Base-by-base conservation (phyloP, 2,888 invertebrate genomes). In the Orthosia incerta region DNA sequence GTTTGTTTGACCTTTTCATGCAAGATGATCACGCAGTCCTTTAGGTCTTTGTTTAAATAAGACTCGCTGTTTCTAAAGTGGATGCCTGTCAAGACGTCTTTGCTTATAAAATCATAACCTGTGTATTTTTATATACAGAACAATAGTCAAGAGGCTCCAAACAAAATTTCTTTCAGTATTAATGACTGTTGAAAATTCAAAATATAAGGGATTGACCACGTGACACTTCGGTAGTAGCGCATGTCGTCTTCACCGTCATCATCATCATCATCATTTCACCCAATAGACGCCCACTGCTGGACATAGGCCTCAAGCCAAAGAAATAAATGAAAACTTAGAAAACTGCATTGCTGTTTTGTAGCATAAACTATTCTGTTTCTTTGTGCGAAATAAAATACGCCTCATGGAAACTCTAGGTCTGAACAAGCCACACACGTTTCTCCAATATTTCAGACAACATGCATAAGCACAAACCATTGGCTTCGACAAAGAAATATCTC, bases 401-500 rank as follows among this genome's bases (percentile, higher is more conserved):
- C 4, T 15, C 20, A 9, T 45, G 46, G 1, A 7, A 2, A 59
- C 4, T 23, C 13, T 50, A 45, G 16, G 46, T 71, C 55, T 45
- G 39, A 53, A 57, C 18, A 46, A n/a, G 57, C 74, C 23, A 55
- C 46, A 67, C 79, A 68, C 68, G 56, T 80, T 69, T 18, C 1
- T 3, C 50, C 18, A 45, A 64, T 76, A 73, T 60, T 60, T 73
- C 53, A 72, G 48, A 31, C 23, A 55, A 23, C 59, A 63, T 55
- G 50, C 15, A 64, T 62, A 61, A 65, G 59, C 46, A 61, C 61
- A 60, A 67, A 76, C 64, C 64, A 39, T 69, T 69, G 26, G n/a
- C 56, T 68, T n/a, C 48, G 9, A 31, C 31, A 64, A 80, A 75
- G 56, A 72, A 69, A 80, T 67, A 70, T 72, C 50, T 63, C 45